Conservation (phyloP, 1,140 invertebrate species). For the Pseudomyrmex flavicornis region DNA sequence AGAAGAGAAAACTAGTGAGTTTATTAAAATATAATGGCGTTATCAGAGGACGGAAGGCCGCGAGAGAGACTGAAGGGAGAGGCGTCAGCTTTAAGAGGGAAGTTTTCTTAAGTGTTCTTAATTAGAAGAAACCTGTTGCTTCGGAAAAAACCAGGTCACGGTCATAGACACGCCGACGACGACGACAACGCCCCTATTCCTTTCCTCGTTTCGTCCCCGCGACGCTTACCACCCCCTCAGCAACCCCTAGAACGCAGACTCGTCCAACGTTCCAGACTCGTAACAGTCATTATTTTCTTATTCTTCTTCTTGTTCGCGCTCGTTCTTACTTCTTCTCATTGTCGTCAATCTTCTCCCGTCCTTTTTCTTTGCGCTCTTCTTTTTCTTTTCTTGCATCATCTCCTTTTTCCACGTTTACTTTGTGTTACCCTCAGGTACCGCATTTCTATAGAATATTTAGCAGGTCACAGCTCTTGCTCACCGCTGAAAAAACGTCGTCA, state of each 20-base stretch:
- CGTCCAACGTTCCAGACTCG: conserved; percentile 77
- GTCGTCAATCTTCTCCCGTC: conserved; percentile 45
- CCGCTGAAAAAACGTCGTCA: conserved; percentile 10
- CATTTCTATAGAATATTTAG: conserved; percentile 75
- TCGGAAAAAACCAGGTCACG: conserved; percentile 86
- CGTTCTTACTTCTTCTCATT: conserved; percentile 64
- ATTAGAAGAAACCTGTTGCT: conserved; percentile 86
- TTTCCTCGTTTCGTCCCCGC: conserved; percentile 52
- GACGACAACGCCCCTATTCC: conserved; percentile 33
- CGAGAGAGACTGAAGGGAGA: conserved; percentile 68
- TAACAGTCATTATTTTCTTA: conserved; percentile 85
- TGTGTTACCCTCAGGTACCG: conserved; percentile 48
- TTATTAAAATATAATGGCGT: conserved; percentile 84
- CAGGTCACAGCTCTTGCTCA: conserved; percentile 67
- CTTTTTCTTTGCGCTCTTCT: conserved; percentile 11
- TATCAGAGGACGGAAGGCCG: conserved; percentile 72
- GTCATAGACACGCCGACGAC: conserved; percentile 80
- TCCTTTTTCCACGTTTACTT: conserved; percentile 49
- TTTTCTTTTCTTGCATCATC: conserved; percentile 1
- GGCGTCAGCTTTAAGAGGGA: conserved; percentile 85
- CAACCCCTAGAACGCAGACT: conserved; percentile 66
- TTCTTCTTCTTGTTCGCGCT: conserved; percentile 75
- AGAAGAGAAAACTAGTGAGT: conserved; percentile 65
- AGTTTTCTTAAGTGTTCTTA: conserved; percentile 86
- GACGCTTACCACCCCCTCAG: conserved; percentile 69